These are phyloP conservation scores for Diploscapter pachys DNA, from an alignment of 1,140 invertebrate species.

Conservation along the genomic window DNA sequence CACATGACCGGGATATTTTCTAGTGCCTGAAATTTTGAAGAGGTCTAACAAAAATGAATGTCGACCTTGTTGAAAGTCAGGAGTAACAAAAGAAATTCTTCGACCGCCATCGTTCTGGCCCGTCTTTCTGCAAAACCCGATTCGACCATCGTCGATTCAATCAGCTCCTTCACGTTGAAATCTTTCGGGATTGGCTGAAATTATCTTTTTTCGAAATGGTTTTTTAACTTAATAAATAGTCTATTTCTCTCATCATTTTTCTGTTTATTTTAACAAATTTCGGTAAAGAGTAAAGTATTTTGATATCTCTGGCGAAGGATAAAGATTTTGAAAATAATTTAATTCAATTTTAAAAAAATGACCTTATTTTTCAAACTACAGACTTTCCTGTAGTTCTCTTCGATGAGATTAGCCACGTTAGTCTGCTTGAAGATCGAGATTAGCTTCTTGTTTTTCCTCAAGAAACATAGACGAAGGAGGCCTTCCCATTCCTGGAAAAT, in stretches of 20 bases:
- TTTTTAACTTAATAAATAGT: not conserved
- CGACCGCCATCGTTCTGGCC: conserved; percentile 88
- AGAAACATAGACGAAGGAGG: conserved; percentile 85
- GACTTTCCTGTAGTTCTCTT: conserved; percentile 86
- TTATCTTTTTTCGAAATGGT: not conserved
- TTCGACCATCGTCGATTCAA: conserved; percentile 73
- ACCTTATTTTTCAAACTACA: conserved; percentile 83
- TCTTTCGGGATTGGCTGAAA: conserved; percentile 72
- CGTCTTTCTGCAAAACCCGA: conserved; percentile 72
- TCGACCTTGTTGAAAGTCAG: conserved; percentile 54
- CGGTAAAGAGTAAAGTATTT: too few relatives aligned
- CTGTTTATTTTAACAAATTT: too few relatives aligned
- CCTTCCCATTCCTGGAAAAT: conserved; percentile 84
- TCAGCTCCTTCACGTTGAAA: conserved; percentile 80
- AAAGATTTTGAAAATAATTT: not conserved
- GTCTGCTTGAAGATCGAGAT: conserved; percentile 79
- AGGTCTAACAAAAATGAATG: conserved; percentile 43
- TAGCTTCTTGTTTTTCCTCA: conserved; percentile 90
- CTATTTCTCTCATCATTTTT: too few relatives aligned
- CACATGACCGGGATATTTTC: too few relatives aligned
- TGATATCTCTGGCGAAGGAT: not conserved
- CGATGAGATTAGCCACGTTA: conserved; percentile 75
- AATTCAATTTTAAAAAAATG: not conserved
- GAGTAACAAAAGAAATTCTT: conserved; percentile 80
- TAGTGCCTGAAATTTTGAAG: too few relatives aligned